Base-by-base conservation (phyloP, 2,113 vertebrate species). In the Microcebus murinus region DNA sequence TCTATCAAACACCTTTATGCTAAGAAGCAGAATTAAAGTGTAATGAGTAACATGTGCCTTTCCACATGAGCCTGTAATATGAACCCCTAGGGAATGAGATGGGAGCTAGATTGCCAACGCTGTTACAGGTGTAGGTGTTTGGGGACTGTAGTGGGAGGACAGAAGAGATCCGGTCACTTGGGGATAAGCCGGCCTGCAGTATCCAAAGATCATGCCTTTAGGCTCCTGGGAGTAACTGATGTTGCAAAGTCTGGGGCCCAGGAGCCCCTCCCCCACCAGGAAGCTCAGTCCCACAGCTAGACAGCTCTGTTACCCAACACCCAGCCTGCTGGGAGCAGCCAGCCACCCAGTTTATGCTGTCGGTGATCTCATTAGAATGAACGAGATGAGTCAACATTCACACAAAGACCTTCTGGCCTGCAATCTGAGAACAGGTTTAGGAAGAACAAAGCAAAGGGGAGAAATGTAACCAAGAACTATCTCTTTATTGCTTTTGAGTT, bases 341-440 rank as follows among this genome's bases (percentile, higher is more conserved):
- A 61, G 85, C 88, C 21, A 2, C 94, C 73, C 55, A 1, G 63
- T 29, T 50, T 71, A 80, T 3, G 3, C 81, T 89, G 80, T 63
- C 82, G 42, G 84, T 74, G 96, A 91, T 84, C 67, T 55, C 95
- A 97, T 95, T 96, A 88, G 94, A 74, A 84, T 55, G 90, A 97
- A 42, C 12, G 86, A 92, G 92, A 98, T 98, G 95, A 85, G 70
- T 81, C 92, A 61, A 97, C 96, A 97, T 68, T 91, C 95, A 84
- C 97, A 95, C 89, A 96, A 97, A 97, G 97, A 97, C 96, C 97
- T 98, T 97, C 13, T 31, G 55, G 34, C 42, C 94, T 97, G 87
- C 73, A 94, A 94, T 92, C 96, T 96, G 98, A 97, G 97, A 98
- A 42, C 39, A 87, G 98, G 71, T 70, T 98, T 98, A 98, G 97